A percentile compares a stretch with the other conserved stretches of the same genome.
phyloP scores from a whole-genome alignment of 2,797 vertebrate species.

The Anomalospiza imberbis region DNA sequence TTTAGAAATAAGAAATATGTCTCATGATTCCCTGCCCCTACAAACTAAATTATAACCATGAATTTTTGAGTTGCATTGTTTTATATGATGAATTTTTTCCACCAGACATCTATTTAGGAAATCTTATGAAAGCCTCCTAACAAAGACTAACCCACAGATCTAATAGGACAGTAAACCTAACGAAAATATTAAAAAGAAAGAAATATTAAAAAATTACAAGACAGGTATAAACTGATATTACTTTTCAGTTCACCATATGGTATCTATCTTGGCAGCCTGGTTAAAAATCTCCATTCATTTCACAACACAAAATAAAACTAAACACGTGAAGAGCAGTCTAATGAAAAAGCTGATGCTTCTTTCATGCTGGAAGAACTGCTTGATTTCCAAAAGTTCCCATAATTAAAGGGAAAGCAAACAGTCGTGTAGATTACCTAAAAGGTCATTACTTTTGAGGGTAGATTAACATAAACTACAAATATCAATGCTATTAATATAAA shows the following conservation, averaged over 20 bases:
- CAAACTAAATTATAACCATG: constrained; percentile 9
- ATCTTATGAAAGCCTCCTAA: not conserved
- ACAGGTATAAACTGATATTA: not conserved
- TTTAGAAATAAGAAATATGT: not conserved
- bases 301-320: not conserved
- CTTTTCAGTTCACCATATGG: not conserved
- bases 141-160: constrained; percentile 1
- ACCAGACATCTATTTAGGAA: not conserved
- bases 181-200: not conserved
- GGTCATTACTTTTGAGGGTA: not conserved
- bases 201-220: not conserved
- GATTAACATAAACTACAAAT: not conserved
- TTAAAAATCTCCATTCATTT: not conserved
- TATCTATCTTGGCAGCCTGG: not conserved
- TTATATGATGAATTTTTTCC: not conserved
- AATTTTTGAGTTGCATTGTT: constrained; percentile 5
- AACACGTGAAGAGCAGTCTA: not conserved
- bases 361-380: not conserved
- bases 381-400: not conserved
- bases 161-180: constrained; percentile 2
- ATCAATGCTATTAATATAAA: not conserved
- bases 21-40: not conserved
- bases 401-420: not conserved
- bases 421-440: not conserved
- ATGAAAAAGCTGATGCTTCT: not conserved